Base-by-base conservation (phyloP, 2,888 invertebrate species). In the Brenthis hecate region DNA sequence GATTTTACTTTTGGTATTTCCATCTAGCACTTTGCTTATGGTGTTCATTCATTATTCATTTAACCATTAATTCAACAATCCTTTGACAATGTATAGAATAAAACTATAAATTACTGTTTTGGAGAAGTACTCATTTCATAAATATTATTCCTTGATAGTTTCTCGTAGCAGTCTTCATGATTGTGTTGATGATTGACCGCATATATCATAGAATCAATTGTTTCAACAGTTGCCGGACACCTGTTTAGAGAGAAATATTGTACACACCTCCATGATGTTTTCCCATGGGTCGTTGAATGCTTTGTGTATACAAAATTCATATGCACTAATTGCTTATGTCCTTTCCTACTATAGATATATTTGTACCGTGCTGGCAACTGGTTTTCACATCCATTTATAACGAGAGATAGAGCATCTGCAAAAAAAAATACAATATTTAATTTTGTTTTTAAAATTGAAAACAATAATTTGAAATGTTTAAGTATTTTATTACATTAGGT, bases 261-360 rank as follows among this genome's bases (percentile, higher is more conserved):
- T 13, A 93, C 93, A 77, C 93, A 93, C 53, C 93, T 78, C 93
- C 93, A 93, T 0, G 93, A 93, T 0, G 93, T 93, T 74, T 93
- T 93, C 1, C 93, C 93, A 62, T 93, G 92, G 1, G 91, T 92
- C 1, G 93, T 93, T 0, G 93, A 93, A 80, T 93, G 93, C 81
- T 93, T 93, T 8, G 93, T 93, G 75, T 93, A 93, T 48, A 93
- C 93, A 80, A 93, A 93, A 79, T 93, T 93, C 88, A 88, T 89
- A 81, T 93, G 91, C 57, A 93, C 93, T 75, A 93, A 81, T 74
- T 93, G 93, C 81, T 93, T 93, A 78, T 93, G 93, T 5, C 93
- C 93, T 76, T 93, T 93, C 68, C 93, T 87, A 78, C 93, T 93
- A 79, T 90, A 93, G 77, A 93, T 93, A 76, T 93, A 93, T 74